Evolutionary conservation across 2,888 invertebrate species (phyloP).

Genomic region (Stratiomys singularior): DNA sequence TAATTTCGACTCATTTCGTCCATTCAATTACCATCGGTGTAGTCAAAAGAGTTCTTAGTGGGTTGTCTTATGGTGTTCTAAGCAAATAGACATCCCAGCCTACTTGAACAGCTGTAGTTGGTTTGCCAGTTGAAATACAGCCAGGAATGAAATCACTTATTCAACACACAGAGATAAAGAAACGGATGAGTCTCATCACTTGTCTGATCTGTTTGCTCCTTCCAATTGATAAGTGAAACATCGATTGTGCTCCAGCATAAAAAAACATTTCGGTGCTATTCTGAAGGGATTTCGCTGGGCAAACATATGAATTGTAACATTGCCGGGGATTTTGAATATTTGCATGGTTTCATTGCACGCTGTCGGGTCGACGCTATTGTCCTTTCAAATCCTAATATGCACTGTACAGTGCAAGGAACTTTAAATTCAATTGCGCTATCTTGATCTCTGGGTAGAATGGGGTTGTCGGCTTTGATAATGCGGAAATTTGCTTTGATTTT

Average conservation of each 20-base stretch:
- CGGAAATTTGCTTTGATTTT: no score
- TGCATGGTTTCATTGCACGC: constrained; percentile 20
- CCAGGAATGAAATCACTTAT: background rate
- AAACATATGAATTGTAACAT: constrained; percentile 46
- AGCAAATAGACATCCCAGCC: background rate
- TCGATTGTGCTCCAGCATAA: constrained; percentile 10
- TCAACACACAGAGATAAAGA: constrained; percentile 1
- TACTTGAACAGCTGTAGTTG: constrained; percentile 42
- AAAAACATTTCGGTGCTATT: constrained; percentile 32
- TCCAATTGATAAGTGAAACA: constrained; percentile 40
- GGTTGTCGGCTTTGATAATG: background rate
- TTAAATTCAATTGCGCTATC: constrained; percentile 38
- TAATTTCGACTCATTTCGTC: constrained; percentile 23
- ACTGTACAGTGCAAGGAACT: constrained; percentile 35
- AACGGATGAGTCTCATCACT: constrained; percentile 34
- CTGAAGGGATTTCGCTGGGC: constrained; percentile 42
- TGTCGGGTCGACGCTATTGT: constrained; percentile 26
- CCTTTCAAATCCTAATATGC: constrained; percentile 23
- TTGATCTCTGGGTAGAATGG: background rate
- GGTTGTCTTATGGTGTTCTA: constrained; percentile 26
- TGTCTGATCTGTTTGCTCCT: constrained; percentile 47
- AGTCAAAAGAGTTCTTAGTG: constrained; percentile 19
- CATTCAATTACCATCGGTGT: constrained; percentile 16
- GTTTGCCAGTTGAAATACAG: background rate
- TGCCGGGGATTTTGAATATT: constrained; percentile 43